These are phyloP conservation scores for Cricetomys ansorgei DNA, from an alignment of 2,113 vertebrate genomes.

Conservation along the genomic window DNA sequence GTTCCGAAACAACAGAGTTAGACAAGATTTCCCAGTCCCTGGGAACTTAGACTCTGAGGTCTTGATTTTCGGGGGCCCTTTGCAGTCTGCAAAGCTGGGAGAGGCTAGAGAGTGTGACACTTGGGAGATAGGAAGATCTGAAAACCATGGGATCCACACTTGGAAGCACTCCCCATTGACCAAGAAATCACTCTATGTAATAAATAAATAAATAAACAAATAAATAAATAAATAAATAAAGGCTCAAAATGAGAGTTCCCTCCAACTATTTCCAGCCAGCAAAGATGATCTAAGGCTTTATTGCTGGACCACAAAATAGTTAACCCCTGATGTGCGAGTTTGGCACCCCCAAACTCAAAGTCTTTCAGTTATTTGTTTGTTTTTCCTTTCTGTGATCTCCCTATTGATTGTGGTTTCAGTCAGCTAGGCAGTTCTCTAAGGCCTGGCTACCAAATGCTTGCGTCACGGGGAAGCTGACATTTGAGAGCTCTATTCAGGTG, in stretches of 20 bases:
- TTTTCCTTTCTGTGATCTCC: accelerated
- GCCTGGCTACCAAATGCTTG: accelerated
- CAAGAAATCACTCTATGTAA: accelerated
- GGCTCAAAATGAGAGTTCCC: accelerated
- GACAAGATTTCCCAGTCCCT: accelerated
- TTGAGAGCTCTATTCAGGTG: accelerated
- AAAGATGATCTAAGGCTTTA: background rate
- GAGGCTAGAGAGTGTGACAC: accelerated
- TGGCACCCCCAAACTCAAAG: accelerated
- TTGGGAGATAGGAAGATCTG: accelerated
- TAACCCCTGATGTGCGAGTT: background rate
- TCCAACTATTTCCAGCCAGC: background rate
- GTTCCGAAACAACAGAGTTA: accelerated
- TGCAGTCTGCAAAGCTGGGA: accelerated
- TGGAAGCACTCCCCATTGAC: accelerated
- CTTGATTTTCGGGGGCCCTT: background rate
- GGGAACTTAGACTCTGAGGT: accelerated
- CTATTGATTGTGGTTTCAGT: background rate
- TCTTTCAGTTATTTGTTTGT: accelerated
- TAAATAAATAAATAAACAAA: too few species aligned
- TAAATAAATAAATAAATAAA: too few species aligned
- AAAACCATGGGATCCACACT: accelerated
- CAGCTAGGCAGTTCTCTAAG: accelerated
- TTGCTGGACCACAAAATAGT: accelerated
- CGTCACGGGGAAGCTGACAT: accelerated